Conservation (phyloP, 2,797 vertebrate genomes). For the Hipposideros larvatus region DNA sequence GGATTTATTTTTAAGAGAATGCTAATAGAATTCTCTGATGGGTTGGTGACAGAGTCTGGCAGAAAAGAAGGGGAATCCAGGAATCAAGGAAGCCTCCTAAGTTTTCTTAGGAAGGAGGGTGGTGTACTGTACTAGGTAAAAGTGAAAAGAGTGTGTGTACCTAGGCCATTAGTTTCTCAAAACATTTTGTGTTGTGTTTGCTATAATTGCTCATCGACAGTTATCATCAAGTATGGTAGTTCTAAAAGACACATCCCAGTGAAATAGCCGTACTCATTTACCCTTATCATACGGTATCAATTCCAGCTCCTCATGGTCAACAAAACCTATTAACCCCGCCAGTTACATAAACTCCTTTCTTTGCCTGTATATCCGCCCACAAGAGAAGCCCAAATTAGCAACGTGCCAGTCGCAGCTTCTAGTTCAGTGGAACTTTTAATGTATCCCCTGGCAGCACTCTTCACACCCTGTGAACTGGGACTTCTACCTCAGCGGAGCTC, state of each 20-base stretch:
- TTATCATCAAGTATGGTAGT: background rate
- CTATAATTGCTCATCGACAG: background rate
- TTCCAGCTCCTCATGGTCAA: background rate
- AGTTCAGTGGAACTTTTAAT: background rate
- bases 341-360: background rate
- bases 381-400: background rate
- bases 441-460: background rate
- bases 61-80: background rate
- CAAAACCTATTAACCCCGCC: background rate
- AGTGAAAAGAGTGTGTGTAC: background rate
- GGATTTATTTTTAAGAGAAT: background rate
- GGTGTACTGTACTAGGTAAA: background rate
- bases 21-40: background rate
- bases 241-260: background rate
- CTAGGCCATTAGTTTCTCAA: background rate
- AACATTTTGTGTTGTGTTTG: background rate
- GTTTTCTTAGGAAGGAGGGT: background rate
- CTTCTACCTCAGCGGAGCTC: background rate
- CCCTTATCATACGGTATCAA: background rate
- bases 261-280: background rate
- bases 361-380: background rate
- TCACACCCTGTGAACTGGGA: background rate
- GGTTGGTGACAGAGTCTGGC: no score
- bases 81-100: background rate
- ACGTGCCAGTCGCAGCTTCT: background rate